These are phyloP conservation scores for Ormia ochracea DNA, from an alignment of 2,888 invertebrate genomes.

Conservation along the genomic window DNA sequence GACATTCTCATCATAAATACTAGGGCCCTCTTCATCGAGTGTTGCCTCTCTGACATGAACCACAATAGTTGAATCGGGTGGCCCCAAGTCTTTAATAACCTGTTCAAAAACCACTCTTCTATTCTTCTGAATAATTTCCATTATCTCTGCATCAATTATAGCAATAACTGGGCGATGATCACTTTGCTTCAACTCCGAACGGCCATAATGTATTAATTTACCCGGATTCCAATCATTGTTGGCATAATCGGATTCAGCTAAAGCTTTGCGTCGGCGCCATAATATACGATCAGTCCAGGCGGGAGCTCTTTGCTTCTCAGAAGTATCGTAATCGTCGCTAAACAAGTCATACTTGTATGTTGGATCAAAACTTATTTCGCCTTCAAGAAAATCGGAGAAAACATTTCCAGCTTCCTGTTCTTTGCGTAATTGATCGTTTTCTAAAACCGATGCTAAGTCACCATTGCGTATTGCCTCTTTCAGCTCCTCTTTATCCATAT, in stretches of 20 bases:
- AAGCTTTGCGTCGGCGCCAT: slow-evolving; percentile 89
- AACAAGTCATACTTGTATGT: slow-evolving; percentile 99
- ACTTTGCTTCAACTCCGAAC: slow-evolving; percentile 95
- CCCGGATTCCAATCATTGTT: slow-evolving; percentile 85
- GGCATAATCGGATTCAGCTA: slow-evolving; percentile 82
- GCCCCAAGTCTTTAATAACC: slow-evolving; percentile 91
- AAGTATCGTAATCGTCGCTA: slow-evolving; percentile 99
- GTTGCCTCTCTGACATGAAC: slow-evolving; percentile 80
- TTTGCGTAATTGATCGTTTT: slow-evolving; percentile 90
- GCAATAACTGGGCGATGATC: slow-evolving; percentile 98
- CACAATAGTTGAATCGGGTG: slow-evolving; percentile 95
- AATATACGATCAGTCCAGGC: slow-evolving; percentile 99
- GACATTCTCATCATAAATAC: slow-evolving; percentile 87
- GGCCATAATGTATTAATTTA: slow-evolving; percentile 89
- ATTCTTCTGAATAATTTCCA: slow-evolving; percentile 86
- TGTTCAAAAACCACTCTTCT: slow-evolving; percentile 88
- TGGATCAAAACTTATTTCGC: slow-evolving; percentile 92
- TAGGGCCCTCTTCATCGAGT: slow-evolving; percentile 78
- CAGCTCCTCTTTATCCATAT: slow-evolving; percentile 95
- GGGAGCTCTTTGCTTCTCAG: slow-evolving; percentile 97
- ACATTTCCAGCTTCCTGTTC: slow-evolving; percentile 89
- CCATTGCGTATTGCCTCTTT: slow-evolving; percentile 84
- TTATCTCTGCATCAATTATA: slow-evolving; percentile 90
- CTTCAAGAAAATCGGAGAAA: slow-evolving; percentile 95
- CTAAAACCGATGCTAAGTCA: slow-evolving; percentile 84